A percentile compares a stretch with the other conserved stretches of the same genome.
phyloP scores from a whole-genome alignment of 1,140 invertebrate species.

The Hycleus cichorii region DNA sequence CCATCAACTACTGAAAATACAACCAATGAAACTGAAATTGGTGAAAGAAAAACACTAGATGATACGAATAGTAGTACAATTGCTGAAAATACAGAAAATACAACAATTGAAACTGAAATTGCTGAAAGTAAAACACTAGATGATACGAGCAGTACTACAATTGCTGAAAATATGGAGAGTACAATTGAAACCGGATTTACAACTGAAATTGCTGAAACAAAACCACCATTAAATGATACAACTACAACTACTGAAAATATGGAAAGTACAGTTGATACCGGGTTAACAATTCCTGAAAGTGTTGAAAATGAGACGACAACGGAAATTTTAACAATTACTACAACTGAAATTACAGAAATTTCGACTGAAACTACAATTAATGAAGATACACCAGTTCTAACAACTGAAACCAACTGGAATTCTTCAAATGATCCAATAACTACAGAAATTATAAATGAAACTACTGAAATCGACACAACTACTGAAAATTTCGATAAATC shows the following conservation, averaged over 20 bases:
- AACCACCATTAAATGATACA: too few species aligned
- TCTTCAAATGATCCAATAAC: background rate
- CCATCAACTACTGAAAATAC: background rate
- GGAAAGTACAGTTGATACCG: background rate
- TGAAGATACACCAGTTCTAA: conserved; percentile 6
- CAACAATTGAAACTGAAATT: background rate
- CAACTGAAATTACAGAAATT: conserved; percentile 1
- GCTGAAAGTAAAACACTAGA: too few species aligned
- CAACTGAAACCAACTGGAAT: conserved; percentile 1
- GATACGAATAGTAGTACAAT: too few species aligned
- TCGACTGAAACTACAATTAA: conserved; percentile 6
- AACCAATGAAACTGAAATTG: too few species aligned
- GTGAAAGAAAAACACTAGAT: too few species aligned
- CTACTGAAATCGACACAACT: conserved; percentile 1
- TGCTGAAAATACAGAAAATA: background rate
- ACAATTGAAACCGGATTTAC: background rate
- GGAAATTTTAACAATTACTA: conserved; percentile 10
- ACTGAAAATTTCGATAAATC: conserved; percentile 1
- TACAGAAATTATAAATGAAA: conserved; percentile 1
- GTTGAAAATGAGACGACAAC: conserved; percentile 3
- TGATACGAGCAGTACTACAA: too few species aligned
- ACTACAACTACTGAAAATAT: conserved; percentile 1
- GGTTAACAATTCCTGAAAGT: background rate
- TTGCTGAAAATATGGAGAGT: background rate
- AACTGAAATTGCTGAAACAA: too few species aligned